Base-by-base conservation (phyloP, 2,113 vertebrate genomes). In the Hirundichthys speculiger region DNA sequence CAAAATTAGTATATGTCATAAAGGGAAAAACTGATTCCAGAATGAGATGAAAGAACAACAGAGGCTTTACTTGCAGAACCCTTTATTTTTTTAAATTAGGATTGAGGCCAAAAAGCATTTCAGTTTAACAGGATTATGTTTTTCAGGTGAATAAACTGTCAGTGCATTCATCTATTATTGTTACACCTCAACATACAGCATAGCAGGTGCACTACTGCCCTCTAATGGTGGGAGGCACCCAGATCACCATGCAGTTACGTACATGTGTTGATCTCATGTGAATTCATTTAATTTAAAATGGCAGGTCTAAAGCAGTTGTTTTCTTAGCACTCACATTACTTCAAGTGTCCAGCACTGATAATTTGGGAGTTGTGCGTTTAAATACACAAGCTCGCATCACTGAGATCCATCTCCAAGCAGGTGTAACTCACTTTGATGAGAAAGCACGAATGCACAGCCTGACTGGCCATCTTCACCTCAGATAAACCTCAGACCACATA, bases 151-250 rank as follows among this genome's bases (percentile, higher is more conserved):
- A 46, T 68, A 74, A 62, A 71, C 18, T 8, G 43, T 19, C 6
- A 16, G 18, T 34, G 30, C 1, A 10, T 34, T 34, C 25, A 43
- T 67, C 27, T 19, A 66, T 34, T 22, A 46, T 5, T 24, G 57
- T 58, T 20, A 12, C 6, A 20, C 19, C 14, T 47, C n/a, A 45
- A 19, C 2, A 12, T 39, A 5, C 5, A 12, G 14, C 4, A 48
- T 55, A 73, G 22, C 15, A 62, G 68, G 76, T 53, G 46, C 73
- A 66, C 56, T 82, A 70, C 74, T 81, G 83, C 83, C 80, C 89
- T 74, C 89, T 75, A 60, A 24, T 71, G 86, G 85, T 24, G 7
- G 30, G 14, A 18, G 11, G 13, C 39, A 19, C 15, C 21, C 24
- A 11, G 30, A 34, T 34, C 6, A 0, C 4, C 0, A 0, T 38